These are phyloP conservation scores for Crotalus tigris DNA, from an alignment of 2,113 vertebrate species.

Conservation along the genomic window DNA sequence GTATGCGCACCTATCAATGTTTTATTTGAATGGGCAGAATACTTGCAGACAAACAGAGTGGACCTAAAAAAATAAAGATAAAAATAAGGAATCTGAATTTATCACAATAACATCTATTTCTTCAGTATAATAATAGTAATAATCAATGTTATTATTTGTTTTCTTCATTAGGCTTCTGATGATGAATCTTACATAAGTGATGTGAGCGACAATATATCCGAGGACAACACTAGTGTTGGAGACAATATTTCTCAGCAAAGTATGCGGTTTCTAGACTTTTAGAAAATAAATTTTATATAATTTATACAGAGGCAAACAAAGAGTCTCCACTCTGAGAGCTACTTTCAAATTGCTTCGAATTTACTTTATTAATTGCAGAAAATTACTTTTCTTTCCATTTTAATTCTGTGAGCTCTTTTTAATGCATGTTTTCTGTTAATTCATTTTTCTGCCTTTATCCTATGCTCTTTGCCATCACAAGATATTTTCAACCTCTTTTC, in stretches of 20 bases:
- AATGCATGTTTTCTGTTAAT: neutral
- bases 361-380: neutral
- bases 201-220: conserved; percentile 99
- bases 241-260: conserved; percentile 97
- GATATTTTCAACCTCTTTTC: neutral
- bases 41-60: neutral
- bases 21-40: neutral
- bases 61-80: neutral
- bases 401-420: neutral
- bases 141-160: neutral
- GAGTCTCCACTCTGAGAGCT: neutral
- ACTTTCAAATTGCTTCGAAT: neutral
- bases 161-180: conserved; percentile 85
- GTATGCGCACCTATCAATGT: neutral
- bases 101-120: neutral
- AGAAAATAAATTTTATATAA: conserved; percentile 35
- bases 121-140: neutral
- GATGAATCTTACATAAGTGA: conserved; percentile 99
- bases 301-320: conserved; percentile 29
- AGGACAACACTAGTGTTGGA: conserved; percentile 98
- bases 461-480: neutral
- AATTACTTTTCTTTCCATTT: neutral
- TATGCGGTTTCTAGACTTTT: conserved; percentile 62
- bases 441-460: neutral
- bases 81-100: neutral